A percentile compares a stretch with the other conserved stretches of the same genome.
Conservation (phyloP, 2,888 invertebrate species). For the Xiphydria camelus region DNA sequence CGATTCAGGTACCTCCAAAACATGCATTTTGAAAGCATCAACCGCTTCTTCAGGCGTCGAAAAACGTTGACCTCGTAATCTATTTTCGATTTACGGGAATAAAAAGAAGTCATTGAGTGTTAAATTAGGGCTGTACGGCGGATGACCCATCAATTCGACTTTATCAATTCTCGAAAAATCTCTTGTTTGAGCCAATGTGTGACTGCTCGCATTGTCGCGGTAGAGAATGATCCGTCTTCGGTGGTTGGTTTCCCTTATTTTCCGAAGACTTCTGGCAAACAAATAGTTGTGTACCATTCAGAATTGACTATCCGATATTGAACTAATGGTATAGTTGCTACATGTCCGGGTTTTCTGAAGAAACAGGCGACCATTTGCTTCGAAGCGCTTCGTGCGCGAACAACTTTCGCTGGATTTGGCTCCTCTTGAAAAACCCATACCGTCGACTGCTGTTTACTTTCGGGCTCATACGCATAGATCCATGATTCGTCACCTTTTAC, state of each 20-base stretch:
- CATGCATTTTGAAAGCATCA: too few relatives aligned
- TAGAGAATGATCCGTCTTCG: too few relatives aligned
- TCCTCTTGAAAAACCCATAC: conserved; percentile 29
- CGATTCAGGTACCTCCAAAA: too few relatives aligned
- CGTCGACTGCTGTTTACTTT: conserved; percentile 22
- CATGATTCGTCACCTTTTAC: conserved; percentile 21
- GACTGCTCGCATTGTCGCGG: too few relatives aligned
- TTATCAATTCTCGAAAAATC: conserved; percentile 31
- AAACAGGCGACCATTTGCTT: conserved; percentile 23
- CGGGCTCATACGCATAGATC: conserved; percentile 26
- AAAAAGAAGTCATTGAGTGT: too few relatives aligned
- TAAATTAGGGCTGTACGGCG: too few relatives aligned
- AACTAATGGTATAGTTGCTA: conserved; percentile 20
- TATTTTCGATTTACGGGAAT: too few relatives aligned
- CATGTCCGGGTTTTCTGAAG: conserved; percentile 23
- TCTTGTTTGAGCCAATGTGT: too few relatives aligned
- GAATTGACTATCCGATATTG: conserved; percentile 3
- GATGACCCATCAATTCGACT: too few relatives aligned
- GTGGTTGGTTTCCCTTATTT: too few relatives aligned
- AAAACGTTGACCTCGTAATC: too few relatives aligned
- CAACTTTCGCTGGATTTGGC: conserved; percentile 30
- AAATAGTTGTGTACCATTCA: conserved; percentile 31
- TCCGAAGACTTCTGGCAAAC: conserved; percentile 29
- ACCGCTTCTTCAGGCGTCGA: too few relatives aligned
- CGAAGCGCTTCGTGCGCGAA: conserved; percentile 28